Evolutionary conservation across 2,888 invertebrate genomes (phyloP), one percentile per base, ranked within the genome.

Genomic region (Caenorhabditis sp.): DNA sequence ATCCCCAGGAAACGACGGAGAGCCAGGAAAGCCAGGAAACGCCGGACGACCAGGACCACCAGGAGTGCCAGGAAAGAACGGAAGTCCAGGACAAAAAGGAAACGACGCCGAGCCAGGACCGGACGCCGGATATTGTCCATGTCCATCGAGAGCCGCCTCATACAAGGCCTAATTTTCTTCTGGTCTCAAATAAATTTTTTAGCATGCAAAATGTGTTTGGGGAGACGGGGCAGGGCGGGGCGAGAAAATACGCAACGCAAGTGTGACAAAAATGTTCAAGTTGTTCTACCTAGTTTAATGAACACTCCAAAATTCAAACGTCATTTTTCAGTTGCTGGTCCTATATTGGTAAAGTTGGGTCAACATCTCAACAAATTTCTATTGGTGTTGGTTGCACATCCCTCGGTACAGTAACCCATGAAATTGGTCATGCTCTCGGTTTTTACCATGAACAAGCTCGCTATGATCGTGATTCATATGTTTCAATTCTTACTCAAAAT

Each of bases 361-460:
- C n/a, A 3, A 66, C 72, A 0, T 67, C 77, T n/a, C 83, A 84
- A 60, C 71, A 75, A 54, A 70, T 87, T 7, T 84, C 84, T 12
- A 87, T 87, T 67, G 87, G 87, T 12, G 54, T 59, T 25, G 84
- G 85, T 8, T 87, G 87, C 71, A 83, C 83, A n/a, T 72, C 76
- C 7, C 68, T 83, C n/a, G 83, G 81, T 60, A 85, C 81, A 14
- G 86, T 86, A 20, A 75, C 81, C 21, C 87, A 87, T 60, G 87
- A 87, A 72, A 85, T 87, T 53, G 85, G 86, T 1, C 87, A 87
- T 66, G 81, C 86, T 5, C 80, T 87, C 4, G 87, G 87, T 7
- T 83, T 84, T 61, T 86, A 83, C 69, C 87, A 87, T 67, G 87
- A 85, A 57, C 87, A 87, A 59, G 73, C 83, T 50, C 80, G 87